These are phyloP conservation scores for Lophius piscatorius DNA, from an alignment of 2,113 vertebrate species.

Conservation along the genomic window DNA sequence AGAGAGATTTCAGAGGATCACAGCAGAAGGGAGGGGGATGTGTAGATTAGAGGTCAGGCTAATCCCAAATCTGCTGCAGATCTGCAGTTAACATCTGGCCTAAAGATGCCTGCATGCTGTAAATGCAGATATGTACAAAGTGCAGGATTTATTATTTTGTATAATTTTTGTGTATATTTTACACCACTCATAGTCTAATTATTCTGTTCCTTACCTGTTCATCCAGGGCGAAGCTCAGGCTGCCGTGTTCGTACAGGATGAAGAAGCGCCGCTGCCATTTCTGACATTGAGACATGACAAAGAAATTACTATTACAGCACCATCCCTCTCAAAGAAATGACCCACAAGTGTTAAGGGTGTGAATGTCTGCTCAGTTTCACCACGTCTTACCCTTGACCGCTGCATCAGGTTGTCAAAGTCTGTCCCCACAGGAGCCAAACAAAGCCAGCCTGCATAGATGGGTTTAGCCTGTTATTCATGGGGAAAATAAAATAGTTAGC, in stretches of 20 bases:
- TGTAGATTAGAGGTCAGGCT: constrained; percentile 58
- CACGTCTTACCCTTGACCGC: constrained; percentile 68
- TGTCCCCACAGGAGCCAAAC: constrained; percentile 78
- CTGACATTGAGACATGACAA: constrained; percentile 33
- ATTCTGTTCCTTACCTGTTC: constrained; percentile 68
- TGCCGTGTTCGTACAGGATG: constrained; percentile 76
- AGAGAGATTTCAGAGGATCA: constrained; percentile 50
- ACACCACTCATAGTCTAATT: too few species aligned
- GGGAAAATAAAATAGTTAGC: background rate
- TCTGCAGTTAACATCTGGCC: constrained; percentile 62
- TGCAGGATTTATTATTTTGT: too few species aligned
- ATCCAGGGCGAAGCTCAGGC: constrained; percentile 75
- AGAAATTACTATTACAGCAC: background rate
- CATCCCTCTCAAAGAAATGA: too few species aligned
- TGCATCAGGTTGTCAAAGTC: constrained; percentile 77
- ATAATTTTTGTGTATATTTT: too few species aligned
- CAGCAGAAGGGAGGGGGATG: constrained; percentile 17
- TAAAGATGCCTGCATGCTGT: constrained; percentile 41
- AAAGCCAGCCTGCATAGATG: constrained; percentile 77
- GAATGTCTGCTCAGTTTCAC: too few species aligned
- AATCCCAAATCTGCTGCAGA: constrained; percentile 64
- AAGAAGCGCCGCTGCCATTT: constrained; percentile 82
- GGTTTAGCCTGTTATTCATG: constrained; percentile 67
- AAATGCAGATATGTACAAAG: too few species aligned
- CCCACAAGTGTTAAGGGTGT: background rate